These are phyloP conservation scores for Oncorhynchus masou DNA, from an alignment of 2,113 vertebrate genomes.

Conservation along the genomic window DNA sequence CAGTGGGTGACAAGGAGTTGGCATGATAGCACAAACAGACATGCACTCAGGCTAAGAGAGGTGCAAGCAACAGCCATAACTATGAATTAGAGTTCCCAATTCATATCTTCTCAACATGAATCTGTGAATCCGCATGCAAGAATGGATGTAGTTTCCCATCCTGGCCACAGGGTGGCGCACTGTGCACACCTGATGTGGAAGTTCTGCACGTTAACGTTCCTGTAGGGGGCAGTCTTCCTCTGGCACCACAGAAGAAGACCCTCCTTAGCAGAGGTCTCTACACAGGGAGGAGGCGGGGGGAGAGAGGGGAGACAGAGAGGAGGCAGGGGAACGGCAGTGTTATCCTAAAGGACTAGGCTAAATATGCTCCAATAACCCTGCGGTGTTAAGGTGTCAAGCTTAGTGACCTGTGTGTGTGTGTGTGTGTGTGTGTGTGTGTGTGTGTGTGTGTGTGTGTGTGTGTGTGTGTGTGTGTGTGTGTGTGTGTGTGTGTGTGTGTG, in stretches of 20 bases:
- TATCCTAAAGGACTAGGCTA: too few relatives aligned
- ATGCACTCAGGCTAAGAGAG: neutral
- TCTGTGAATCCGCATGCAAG: neutral
- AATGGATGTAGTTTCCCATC: conserved; percentile 7
- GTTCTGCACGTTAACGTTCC: conserved; percentile 92
- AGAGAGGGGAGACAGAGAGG: neutral
- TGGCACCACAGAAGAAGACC: conserved; percentile 91
- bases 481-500: neutral
- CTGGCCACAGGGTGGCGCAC: conserved; percentile 25
- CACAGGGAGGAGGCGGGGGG: neutral
- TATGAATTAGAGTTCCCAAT: neutral
- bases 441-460: too few relatives aligned
- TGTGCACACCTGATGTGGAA: conserved; percentile 88
- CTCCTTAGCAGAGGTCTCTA: conserved; percentile 93
- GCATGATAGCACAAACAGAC: too few relatives aligned
- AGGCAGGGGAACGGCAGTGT: neutral
- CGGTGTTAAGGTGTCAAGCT: neutral
- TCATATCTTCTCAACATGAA: neutral
- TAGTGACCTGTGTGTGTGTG: neutral
- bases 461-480: neutral
- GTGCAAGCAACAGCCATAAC: neutral
- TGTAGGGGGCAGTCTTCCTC: conserved; percentile 91
- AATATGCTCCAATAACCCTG: neutral
- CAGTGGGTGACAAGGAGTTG: too few relatives aligned
- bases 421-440: neutral